These are phyloP conservation scores for Pristionchus exspectatus DNA, from an alignment of 2,888 invertebrate genomes.

Conservation along the genomic window DNA sequence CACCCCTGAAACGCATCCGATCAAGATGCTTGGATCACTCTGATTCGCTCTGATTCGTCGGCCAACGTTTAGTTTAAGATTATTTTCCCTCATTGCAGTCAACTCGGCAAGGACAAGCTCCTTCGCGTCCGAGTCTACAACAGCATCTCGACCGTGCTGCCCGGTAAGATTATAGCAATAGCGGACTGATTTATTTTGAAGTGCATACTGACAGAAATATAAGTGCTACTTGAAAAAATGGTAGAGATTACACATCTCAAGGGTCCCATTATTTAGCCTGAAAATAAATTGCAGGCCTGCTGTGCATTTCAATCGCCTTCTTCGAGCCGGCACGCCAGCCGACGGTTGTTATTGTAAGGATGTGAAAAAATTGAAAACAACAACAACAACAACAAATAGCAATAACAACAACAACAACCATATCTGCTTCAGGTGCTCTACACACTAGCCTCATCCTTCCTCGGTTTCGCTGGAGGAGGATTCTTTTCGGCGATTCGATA, in stretches of 20 bases:
- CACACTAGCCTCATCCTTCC: constrained; percentile 63
- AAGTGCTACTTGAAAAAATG: too few relatives aligned
- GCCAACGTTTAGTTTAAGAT: too few relatives aligned
- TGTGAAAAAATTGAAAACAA: too few relatives aligned
- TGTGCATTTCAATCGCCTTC: constrained; percentile 35
- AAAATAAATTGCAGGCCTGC: background rate
- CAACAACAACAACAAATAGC: too few relatives aligned
- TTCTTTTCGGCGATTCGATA: constrained; percentile 51
- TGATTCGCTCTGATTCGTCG: too few relatives aligned
- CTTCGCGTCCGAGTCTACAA: constrained; percentile 65
- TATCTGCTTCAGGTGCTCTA: constrained; percentile 59
- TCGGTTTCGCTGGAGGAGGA: constrained; percentile 60
- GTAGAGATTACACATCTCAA: too few relatives aligned
- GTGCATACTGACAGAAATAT: too few relatives aligned
- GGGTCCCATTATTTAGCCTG: background rate
- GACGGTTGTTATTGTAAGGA: background rate
- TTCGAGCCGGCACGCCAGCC: constrained; percentile 20
- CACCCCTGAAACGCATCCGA: too few relatives aligned
- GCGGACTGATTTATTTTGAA: too few relatives aligned
- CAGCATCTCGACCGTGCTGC: constrained; percentile 62
- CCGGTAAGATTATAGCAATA: too few relatives aligned
- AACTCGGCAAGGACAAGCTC: background rate
- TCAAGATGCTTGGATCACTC: too few relatives aligned
- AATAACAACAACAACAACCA: too few relatives aligned
- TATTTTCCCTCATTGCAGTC: background rate